Conservation (phyloP, 2,797 vertebrate genomes). For the Ctenosaura bakeri region DNA sequence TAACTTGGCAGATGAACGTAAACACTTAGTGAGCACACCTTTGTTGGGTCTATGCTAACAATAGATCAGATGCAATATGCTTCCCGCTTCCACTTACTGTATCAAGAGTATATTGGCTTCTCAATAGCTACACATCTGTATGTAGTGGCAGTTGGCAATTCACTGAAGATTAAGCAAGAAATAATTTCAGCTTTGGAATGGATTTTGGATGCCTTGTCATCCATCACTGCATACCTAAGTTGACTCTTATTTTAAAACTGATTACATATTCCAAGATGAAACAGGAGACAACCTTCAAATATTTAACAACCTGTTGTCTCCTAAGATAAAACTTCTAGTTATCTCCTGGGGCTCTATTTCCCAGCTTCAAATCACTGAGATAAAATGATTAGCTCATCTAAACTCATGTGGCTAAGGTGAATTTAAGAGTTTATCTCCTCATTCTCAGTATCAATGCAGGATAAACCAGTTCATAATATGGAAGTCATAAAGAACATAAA, state of each 20-base stretch:
- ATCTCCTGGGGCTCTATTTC: neutral
- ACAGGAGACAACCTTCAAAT: neutral
- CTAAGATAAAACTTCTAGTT: neutral
- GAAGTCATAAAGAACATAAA: neutral
- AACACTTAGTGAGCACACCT: neutral
- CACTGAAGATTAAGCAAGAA: neutral
- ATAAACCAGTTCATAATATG: neutral
- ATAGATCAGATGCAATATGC: neutral
- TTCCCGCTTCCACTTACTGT: neutral
- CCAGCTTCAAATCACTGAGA: neutral
- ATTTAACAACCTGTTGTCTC: neutral
- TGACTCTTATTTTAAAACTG: slow-evolving; percentile 8
- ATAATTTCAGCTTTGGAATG: neutral
- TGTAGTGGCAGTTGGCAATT: neutral
- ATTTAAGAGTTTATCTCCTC: neutral
- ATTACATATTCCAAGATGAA: neutral
- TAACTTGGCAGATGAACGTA: neutral
- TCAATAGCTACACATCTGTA: neutral
- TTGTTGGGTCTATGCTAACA: too few relatives aligned
- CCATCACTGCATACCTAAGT: neutral
- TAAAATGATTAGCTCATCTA: slow-evolving; percentile 2
- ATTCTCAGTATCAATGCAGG: neutral
- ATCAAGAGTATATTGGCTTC: neutral
- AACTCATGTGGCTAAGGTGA: neutral
- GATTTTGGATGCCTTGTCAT: neutral